Evolutionary conservation across 2,797 vertebrate genomes (phyloP).

Genomic region (Natrix natrix): DNA sequence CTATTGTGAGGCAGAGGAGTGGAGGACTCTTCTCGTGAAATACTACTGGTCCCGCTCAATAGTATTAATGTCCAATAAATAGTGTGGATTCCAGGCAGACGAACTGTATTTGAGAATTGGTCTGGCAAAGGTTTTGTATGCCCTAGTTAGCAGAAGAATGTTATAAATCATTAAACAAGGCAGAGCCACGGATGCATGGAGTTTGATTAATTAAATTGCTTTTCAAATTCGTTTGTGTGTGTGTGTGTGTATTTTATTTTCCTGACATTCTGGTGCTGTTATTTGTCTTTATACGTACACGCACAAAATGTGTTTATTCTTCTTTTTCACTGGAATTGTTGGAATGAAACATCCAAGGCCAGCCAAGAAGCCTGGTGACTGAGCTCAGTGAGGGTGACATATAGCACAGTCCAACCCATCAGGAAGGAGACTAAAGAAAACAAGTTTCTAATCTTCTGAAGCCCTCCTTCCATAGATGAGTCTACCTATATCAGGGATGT

Average conservation of each 20-base stretch:
- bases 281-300: neutral
- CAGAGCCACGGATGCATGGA: neutral
- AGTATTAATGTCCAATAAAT: too few species aligned
- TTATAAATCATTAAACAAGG: neutral
- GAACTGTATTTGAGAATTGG: too few species aligned
- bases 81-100: too few species aligned
- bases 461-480: neutral
- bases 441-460: neutral
- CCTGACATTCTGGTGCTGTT: neutral
- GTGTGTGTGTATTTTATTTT: neutral
- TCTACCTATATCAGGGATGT: too few species aligned
- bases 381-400: neutral
- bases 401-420: neutral
- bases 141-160: too few species aligned
- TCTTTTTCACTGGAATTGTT: neutral
- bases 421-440: neutral
- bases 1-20: too few species aligned
- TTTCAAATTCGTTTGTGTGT: neutral
- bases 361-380: neutral
- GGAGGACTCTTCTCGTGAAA: too few species aligned
- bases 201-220: neutral
- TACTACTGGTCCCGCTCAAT: too few species aligned
- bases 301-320: neutral
- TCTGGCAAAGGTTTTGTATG: too few species aligned
- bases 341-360: neutral